phyloP scores from a whole-genome alignment of 2,888 invertebrate species.

The Meganola albula region DNA sequence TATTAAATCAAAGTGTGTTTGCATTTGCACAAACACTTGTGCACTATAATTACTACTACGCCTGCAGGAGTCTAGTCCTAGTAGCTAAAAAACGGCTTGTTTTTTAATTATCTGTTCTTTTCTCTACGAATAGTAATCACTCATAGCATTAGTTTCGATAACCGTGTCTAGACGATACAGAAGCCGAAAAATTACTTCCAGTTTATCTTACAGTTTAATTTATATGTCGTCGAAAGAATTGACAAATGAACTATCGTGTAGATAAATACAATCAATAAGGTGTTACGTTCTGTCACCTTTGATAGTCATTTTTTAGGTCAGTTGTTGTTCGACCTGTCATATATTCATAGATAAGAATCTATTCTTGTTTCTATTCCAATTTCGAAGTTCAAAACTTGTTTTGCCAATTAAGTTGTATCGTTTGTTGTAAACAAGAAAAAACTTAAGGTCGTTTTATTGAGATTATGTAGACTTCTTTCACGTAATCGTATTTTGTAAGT shows the following conservation, averaged over 20 bases:
- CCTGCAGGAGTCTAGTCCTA: no score
- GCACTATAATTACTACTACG: no score
- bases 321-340: constrained; percentile 39
- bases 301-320: constrained; percentile 27
- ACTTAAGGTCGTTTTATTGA: no score
- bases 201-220: constrained; percentile 59
- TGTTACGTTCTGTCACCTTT: constrained; percentile 41
- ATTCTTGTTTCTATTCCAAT: constrained; percentile 23
- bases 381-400: constrained; percentile 34
- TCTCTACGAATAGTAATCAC: constrained; percentile 53
- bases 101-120: constrained; percentile 52
- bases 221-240: constrained; percentile 44
- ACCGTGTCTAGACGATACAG: constrained; percentile 61
- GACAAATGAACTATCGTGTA: constrained; percentile 52
- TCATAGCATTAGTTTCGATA: constrained; percentile 71
- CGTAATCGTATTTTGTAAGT: no score
- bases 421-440: constrained; percentile 36
- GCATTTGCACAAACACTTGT: no score
- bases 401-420: constrained; percentile 47
- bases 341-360: constrained; percentile 47
- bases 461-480: no score
- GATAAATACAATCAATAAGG: constrained; percentile 46
- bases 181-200: constrained; percentile 71
- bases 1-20: no score
- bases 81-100: no score